Base-by-base conservation (phyloP, 2,888 invertebrate genomes). In the Eulithis prunata region DNA sequence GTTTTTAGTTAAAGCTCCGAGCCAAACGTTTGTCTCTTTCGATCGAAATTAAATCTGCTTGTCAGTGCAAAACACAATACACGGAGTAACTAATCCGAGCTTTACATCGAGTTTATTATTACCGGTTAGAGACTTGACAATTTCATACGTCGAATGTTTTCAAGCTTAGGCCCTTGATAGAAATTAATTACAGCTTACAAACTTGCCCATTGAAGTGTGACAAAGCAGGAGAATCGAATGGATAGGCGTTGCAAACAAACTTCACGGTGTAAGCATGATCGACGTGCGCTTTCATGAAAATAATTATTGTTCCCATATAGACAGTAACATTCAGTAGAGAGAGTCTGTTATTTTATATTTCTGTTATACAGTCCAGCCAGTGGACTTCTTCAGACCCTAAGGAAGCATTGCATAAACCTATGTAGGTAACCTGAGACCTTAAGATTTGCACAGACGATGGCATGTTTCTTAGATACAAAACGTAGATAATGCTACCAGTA, bases 211-310 rank as follows among this genome's bases (percentile, higher is more conserved):
- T 69, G 64, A 62, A 67, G 62, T 62, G 61, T 68, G 71, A 74
- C 71, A 62, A 52, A 69, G 56, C 67, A 63, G 53, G 59, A 51
- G 55, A 75, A 74, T 74, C 65, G 65, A 74, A 75, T 62, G 75
- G 79, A 81, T 72, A 75, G 73, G 77, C 80, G 78, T 81, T 77
- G 74, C 76, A 74, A 74, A 69, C 69, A 68, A 73, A 71, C 75
- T 82, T 81, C 81, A 78, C 78, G 82, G 71, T 75, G 57, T 76
- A 72, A 73, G 62, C 58, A 14, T 73, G 74, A 79, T 61, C 66
- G 79, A 80, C 80, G 60, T 72, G 73, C 72, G 73, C 78, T 78
- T 78, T 78, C 76, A 77, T 75, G 71, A 73, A 76, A 78, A 81
- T 78, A 76, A 79, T 78, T 75, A 75, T 75, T 74, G 77, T 74